Conservation (phyloP, 2,113 vertebrate species). For the Serinus canaria region DNA sequence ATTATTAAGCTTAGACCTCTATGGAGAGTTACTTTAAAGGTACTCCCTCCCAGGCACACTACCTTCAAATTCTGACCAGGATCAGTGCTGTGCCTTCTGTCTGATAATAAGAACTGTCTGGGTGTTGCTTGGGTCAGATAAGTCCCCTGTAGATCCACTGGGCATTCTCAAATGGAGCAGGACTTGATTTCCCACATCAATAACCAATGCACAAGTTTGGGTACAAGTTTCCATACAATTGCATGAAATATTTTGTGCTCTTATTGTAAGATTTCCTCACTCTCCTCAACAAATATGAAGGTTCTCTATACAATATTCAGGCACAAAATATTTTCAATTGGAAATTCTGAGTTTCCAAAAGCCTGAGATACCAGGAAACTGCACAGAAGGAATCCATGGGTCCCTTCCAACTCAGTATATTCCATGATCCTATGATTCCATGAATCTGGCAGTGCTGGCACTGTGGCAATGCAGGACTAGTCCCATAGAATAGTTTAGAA, state of each 20-base stretch:
- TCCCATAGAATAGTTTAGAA: neutral
- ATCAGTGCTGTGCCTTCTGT: neutral
- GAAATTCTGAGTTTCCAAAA: neutral
- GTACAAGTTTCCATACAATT: neutral
- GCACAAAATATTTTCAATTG: neutral
- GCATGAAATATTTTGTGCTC: neutral
- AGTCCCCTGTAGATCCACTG: neutral
- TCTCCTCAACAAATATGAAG: neutral
- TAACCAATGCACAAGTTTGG: neutral
- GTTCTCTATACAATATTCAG: neutral
- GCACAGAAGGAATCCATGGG: neutral
- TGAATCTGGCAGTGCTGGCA: neutral
- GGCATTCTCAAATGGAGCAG: neutral
- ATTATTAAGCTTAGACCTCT: neutral
- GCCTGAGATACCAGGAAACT: neutral
- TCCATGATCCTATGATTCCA: neutral
- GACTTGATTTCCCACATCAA: neutral
- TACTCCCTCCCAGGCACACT: neutral
- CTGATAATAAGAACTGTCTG: neutral
- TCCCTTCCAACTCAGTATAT: neutral
- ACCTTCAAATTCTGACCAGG: neutral
- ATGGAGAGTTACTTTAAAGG: neutral
- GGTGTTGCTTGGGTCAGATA: neutral
- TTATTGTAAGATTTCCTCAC: neutral
- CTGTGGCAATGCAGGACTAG: neutral